Base-by-base conservation (phyloP, 92 coral and sea anemone species). In the Heteractis magnifica region DNA sequence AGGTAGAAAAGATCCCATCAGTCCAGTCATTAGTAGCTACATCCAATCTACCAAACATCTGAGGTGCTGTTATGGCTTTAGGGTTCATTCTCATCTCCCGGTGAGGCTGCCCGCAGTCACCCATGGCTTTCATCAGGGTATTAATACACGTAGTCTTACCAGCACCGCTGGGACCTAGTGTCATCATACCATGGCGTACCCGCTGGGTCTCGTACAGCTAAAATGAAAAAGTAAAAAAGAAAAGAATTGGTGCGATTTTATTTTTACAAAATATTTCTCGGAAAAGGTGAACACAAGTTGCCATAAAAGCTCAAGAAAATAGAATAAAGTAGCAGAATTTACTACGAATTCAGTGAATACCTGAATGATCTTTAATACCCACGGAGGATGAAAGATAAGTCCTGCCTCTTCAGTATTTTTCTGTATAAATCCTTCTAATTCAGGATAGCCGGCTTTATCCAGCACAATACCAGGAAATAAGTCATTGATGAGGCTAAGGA, bases 1-100 rank as follows among this genome's bases (percentile, higher is more conserved):
- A 85, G 5, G 98, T 93, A 4, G 98, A 93, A 82, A 93, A 93
- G 56, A 93, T 93, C 3, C 98, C 98, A 56, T 93, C 98, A 4
- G 98, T 93, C 98, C 98, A 93, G 73, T 93, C 98, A 83, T 93
- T 93, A 14, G 98, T 93, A 44, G 98, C 91, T 23, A 93, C 98
- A 72, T 93, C 98, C 52, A 93, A 92, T 65, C 95, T 84, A 10
- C 98, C 98, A 65, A 93, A 93, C 98, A 93, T 93, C 88, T 93
- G 98, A 21, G 98, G 98, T 15, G 98, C 98, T n/a, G 98, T 93
- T 81, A 93, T 93, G 76, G 98, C 98, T 60, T 93, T 93, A 9
- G 98, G 98, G 60, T 93, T 93, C 98, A 93, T 93, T 85, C 98
- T 88, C 94, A 93, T 84, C 82, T 93, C 98, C 26, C 98, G 90